Evolutionary conservation across 1,140 invertebrate species (phyloP).

Genomic region (Thaumetopoea pityocampa): DNA sequence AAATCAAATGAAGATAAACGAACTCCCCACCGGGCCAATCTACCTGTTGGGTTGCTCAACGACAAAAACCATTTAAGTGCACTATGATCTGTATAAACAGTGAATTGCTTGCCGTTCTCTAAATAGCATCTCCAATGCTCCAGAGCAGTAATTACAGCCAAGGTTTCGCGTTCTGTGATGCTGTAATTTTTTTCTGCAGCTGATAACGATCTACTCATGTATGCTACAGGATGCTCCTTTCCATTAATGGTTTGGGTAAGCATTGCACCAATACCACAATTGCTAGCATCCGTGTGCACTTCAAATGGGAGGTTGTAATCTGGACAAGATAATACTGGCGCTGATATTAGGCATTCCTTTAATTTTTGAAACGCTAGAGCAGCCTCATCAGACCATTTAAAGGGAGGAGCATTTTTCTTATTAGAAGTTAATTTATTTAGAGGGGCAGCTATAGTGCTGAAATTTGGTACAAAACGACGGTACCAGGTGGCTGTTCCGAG

Average conservation of each 20-base stretch:
- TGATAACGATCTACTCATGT: not conserved
- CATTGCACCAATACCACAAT: constrained; percentile 28
- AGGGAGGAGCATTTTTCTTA: constrained; percentile 1
- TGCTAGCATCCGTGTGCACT: constrained; percentile 28
- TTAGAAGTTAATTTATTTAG: constrained; percentile 3
- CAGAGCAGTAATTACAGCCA: constrained; percentile 1
- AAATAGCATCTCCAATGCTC: constrained; percentile 1
- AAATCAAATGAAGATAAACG: constrained; percentile 2
- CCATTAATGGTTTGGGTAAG: constrained; percentile 23
- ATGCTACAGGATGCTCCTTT: not conserved
- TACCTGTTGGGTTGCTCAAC: not conserved
- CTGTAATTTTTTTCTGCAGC: constrained; percentile 2
- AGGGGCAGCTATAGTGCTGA: constrained; percentile 3
- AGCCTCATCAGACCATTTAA: constrained; percentile 1
- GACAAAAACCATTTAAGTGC: constrained; percentile 3
- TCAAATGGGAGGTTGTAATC: constrained; percentile 23
- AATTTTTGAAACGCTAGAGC: constrained; percentile 2
- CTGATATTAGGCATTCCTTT: constrained; percentile 12
- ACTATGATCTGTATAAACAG: not conserved
- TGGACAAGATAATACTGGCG: constrained; percentile 27
- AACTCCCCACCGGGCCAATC: constrained; percentile 2
- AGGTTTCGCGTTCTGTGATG: not conserved
- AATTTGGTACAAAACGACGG: constrained; percentile 2
- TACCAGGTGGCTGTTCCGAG: constrained; percentile 5
- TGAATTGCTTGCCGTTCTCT: not conserved